A percentile compares a stretch with the other conserved stretches of the same genome.
These are phyloP conservation scores for Centropyge bicolor DNA, from an alignment of 2,797 vertebrate genomes.

Conservation along the genomic window DNA sequence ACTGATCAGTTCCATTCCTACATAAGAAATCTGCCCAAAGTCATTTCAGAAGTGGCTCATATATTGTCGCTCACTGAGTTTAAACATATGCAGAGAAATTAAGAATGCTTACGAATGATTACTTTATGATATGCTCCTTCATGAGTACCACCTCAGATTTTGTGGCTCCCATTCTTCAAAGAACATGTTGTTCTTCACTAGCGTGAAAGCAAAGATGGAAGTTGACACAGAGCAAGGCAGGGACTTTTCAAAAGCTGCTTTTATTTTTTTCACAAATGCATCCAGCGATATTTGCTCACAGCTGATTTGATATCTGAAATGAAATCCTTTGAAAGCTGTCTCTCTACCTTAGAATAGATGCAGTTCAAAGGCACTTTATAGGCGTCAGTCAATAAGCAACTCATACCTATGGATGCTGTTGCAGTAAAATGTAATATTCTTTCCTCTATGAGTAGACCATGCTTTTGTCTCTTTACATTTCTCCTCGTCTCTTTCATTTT, in stretches of 20 bases:
- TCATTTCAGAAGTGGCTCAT: not conserved
- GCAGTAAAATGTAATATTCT: conserved; percentile 44
- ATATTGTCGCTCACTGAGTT: conserved; percentile 1
- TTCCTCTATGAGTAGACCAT: conserved; percentile 17
- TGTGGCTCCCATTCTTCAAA: conserved; percentile 13
- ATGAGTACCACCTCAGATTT: not conserved
- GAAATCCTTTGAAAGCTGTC: conserved; percentile 55
- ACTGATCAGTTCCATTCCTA: not conserved
- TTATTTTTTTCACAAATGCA: conserved; percentile 4
- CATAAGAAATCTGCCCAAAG: not conserved
- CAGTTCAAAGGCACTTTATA: conserved; percentile 44
- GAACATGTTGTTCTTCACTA: conserved; percentile 17
- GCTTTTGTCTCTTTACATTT: conserved; percentile 40
- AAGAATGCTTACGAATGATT: not conserved
- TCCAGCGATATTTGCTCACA: conserved; percentile 40
- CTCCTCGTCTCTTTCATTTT: conserved; percentile 11
- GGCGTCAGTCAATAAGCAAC: conserved; percentile 56
- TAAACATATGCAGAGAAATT: conserved; percentile 16
- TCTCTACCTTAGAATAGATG: conserved; percentile 36
- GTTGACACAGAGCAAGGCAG: conserved; percentile 2
- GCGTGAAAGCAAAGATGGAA: conserved; percentile 24
- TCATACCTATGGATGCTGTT: conserved; percentile 44
- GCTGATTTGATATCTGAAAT: conserved; percentile 55
- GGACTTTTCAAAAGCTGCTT: conserved; percentile 26
- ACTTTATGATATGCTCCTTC: conserved; percentile 11